Base-by-base conservation (phyloP, 2,888 invertebrate genomes). In the Opisthograptis luteolata region DNA sequence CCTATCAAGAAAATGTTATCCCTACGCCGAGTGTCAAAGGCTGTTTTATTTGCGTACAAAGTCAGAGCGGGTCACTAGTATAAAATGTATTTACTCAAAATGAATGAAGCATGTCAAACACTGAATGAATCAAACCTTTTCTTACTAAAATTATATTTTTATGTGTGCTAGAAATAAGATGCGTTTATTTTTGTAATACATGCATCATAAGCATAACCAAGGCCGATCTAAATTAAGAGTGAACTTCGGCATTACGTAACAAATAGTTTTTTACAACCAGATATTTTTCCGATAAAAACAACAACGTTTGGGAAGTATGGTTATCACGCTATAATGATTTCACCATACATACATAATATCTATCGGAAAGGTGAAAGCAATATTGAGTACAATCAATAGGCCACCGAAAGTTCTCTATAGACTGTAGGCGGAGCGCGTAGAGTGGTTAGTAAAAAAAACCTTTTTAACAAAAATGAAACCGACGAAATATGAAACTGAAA, bases 181-280 rank as follows among this genome's bases (percentile, higher is more conserved):
- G 34, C 24, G 50, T 59, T 60, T 73, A 73, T 68, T 72, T 69
- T 66, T 30, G 62, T 61, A 41, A 39, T 39, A 57, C 44, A 27
- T 48, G 49, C 52, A 70, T 44, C 42, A 65, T 52, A 60, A 67
- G 45, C 42, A 65, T 52, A 60, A 67, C 64, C 70, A 76, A 74
- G 71, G 71, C 39, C 65, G 54, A 35, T 52, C 57, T 56, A 57
- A 67, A 66, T 43, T 49, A 41, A 45, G 50, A 59, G 42, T 15
- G 25, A 27, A 15, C 22, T 20, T 28, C 12, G 19, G 9, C 13
- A 13, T 53, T 61, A 57, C 44, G 35, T 35, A 50, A 43, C 24
- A 20, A 22, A 37, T 9, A 31, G 37, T 19, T 42, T 36, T 43
- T 49, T 36, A 41, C 35, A 47, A 42, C 30, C 37, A 24, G 30